These are phyloP conservation scores for Erebia ligea DNA, from an alignment of 2,888 invertebrate species.

Conservation along the genomic window DNA sequence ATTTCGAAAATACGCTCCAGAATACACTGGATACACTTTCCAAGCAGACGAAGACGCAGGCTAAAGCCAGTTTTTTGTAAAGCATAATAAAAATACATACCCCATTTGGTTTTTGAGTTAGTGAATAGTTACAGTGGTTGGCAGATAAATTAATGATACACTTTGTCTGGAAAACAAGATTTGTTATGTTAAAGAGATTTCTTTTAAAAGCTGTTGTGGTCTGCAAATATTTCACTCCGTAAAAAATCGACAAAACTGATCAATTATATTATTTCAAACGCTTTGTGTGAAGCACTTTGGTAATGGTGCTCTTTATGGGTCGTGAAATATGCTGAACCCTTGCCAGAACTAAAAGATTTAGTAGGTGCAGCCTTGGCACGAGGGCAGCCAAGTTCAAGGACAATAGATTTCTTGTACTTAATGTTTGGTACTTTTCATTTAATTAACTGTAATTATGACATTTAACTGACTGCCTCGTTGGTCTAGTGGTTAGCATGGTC, in stretches of 20 bases:
- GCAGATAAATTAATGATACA: neutral
- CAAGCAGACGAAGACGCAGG: no score
- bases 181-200: neutral
- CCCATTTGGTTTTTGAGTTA: neutral
- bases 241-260: neutral
- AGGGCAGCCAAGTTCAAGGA: conserved; percentile 23
- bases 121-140: neutral
- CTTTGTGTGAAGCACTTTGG: neutral
- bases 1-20: no score
- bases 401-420: neutral
- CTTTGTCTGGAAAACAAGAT: neutral
- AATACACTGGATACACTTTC: no score
- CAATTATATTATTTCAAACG: conserved; percentile 2
- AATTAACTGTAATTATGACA: no score
- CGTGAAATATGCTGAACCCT: conserved; percentile 22
- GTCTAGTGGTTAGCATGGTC: no score
- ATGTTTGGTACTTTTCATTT: neutral
- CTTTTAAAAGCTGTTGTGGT: neutral
- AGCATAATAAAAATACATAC: no score
- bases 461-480: no score
- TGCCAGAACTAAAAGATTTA: conserved; percentile 28
- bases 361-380: conserved; percentile 23
- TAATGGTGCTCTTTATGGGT: conserved; percentile 2
- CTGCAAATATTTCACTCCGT: neutral
- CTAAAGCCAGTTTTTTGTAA: no score